Conservation (phyloP, 2,888 invertebrate species). For the Calameuta pallipes region DNA sequence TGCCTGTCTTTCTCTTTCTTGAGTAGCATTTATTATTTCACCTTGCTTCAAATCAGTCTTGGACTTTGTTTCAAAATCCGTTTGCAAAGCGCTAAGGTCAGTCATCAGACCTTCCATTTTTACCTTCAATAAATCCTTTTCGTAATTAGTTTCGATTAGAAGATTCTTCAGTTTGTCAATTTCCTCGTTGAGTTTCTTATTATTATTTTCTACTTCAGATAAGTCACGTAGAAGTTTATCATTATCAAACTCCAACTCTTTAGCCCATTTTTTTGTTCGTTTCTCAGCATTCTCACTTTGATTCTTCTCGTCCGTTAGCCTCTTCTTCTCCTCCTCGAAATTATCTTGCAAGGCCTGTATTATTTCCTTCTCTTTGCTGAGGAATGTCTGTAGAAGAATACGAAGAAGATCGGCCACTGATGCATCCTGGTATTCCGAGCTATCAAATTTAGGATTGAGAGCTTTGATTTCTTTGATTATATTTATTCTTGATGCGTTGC, state of each 20-base stretch:
- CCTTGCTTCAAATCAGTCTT: slow-evolving; percentile 22
- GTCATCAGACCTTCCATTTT: slow-evolving; percentile 44
- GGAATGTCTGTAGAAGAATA: slow-evolving; percentile 46
- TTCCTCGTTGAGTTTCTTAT: slow-evolving; percentile 29
- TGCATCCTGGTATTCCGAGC: slow-evolving; percentile 11
- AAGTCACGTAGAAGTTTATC: slow-evolving; percentile 53
- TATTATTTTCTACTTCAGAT: slow-evolving; percentile 35
- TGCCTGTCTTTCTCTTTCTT: slow-evolving; percentile 45
- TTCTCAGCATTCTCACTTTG: slow-evolving; percentile 50
- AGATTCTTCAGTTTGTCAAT: slow-evolving; percentile 40
- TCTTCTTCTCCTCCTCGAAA: slow-evolving; percentile 37
- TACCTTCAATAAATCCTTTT: slow-evolving; percentile 47
- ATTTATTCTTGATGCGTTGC: slow-evolving; percentile 25
- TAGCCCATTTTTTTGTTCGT: slow-evolving; percentile 44
- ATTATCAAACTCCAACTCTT: slow-evolving; percentile 54
- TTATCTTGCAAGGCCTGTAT: slow-evolving; percentile 39
- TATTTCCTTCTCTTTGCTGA: slow-evolving; percentile 55
- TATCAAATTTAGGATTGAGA: slow-evolving; percentile 32
- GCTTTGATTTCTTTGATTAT: slow-evolving; percentile 53
- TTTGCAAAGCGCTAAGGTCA: slow-evolving; percentile 46
- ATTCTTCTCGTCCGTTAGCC: slow-evolving; percentile 46
- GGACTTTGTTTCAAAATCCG: slow-evolving; percentile 43
- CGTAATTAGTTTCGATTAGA: slow-evolving; percentile 45
- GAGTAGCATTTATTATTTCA: slow-evolving; percentile 42
- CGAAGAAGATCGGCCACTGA: slow-evolving; percentile 46